Conservation (phyloP, 1,140 invertebrate species). For the Philotrypesis tridentata region DNA sequence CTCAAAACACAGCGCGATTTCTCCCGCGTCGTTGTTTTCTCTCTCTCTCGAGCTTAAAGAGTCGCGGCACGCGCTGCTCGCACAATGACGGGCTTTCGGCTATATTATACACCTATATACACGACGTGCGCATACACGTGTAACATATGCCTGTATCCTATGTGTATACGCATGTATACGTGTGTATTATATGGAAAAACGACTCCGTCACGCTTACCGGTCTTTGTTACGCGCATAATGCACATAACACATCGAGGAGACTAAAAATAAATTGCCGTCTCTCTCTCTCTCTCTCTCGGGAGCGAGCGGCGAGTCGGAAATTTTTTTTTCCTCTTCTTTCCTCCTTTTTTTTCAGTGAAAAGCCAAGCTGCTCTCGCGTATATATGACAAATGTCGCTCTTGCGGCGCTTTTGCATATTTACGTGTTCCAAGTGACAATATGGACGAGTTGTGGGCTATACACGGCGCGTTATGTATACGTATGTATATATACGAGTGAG, state of each 20-base stretch:
- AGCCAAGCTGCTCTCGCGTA: no score
- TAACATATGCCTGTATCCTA: no score
- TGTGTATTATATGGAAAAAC: background rate
- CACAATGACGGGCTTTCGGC: background rate
- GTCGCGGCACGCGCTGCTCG: conserved; percentile 16
- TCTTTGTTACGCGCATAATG: background rate
- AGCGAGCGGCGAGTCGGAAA: no score
- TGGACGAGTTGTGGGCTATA: background rate
- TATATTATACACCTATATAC: background rate
- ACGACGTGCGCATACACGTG: no score
- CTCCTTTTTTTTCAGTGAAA: background rate
- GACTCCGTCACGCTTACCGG: background rate
- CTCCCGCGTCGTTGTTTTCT: background rate
- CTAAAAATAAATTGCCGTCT: background rate
- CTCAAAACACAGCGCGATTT: conserved; percentile 14
- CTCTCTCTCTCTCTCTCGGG: background rate
- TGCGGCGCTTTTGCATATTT: conserved; percentile 40
- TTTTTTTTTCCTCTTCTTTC: background rate
- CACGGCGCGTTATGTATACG: no score
- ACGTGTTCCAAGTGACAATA: conserved; percentile 20
- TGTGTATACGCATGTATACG: no score
- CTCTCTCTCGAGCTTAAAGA: background rate
- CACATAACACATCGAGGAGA: background rate
- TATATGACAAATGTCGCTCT: conserved; percentile 12
- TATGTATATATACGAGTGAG: background rate